phyloP scores from a whole-genome alignment of 30 jellyfish, hydroid and myxozoan genomes.

The Sanderia malayensis region DNA sequence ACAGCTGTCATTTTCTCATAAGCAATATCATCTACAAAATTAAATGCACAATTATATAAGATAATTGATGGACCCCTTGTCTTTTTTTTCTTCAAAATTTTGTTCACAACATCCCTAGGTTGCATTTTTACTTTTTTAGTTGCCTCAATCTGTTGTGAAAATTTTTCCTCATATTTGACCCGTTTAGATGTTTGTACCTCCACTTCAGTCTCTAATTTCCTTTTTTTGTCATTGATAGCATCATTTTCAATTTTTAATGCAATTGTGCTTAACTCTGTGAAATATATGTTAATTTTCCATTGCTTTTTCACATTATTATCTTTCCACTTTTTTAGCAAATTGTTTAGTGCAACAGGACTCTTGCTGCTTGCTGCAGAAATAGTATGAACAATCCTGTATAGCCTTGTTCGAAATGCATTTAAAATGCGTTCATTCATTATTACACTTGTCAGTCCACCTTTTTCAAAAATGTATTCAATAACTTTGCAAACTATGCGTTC shows the following conservation, averaged over 20 bases:
- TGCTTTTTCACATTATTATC: neutral
- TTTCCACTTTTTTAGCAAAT: neutral
- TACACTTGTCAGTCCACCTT: neutral
- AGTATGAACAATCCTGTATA: neutral
- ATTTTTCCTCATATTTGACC: neutral
- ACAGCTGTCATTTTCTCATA: too few relatives aligned
- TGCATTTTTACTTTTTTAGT: neutral
- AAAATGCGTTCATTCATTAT: neutral
- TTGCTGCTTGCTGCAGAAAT: neutral
- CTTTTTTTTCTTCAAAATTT: neutral
- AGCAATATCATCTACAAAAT: too few relatives aligned
- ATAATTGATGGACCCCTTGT: constrained; percentile 8
- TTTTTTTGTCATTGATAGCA: neutral
- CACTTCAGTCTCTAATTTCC: neutral
- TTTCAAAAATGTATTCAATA: too few relatives aligned
- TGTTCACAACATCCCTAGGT: neutral
- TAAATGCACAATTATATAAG: too few relatives aligned
- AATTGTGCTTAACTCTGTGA: neutral
- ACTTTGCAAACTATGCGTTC: too few relatives aligned
- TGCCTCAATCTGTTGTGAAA: neutral
- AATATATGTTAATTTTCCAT: neutral
- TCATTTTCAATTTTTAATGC: neutral
- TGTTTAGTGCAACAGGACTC: neutral
- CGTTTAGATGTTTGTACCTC: neutral
- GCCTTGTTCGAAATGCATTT: neutral